Evolutionary conservation across 2,888 invertebrate genomes (phyloP).

Genomic region (Stenoptilia bipunctidactyla): DNA sequence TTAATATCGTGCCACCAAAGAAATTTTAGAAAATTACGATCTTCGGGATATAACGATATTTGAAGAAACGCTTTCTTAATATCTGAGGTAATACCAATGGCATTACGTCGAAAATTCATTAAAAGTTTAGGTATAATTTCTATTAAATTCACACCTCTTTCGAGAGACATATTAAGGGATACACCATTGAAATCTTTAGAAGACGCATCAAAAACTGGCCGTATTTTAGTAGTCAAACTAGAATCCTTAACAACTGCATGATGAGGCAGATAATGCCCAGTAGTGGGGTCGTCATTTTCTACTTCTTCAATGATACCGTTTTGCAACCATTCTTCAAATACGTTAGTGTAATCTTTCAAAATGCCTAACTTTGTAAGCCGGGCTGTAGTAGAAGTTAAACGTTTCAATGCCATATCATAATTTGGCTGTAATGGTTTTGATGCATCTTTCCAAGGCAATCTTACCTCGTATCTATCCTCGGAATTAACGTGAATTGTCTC

Average conservation of each 20-base stretch:
- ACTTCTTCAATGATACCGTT: background rate
- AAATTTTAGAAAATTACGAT: conserved; percentile 7
- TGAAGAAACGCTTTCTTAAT: conserved; percentile 9
- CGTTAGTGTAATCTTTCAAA: background rate
- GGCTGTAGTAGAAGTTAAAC: background rate
- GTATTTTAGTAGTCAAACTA: conserved; percentile 2
- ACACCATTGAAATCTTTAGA: conserved; percentile 1
- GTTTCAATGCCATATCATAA: background rate
- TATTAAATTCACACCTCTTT: conserved; percentile 1
- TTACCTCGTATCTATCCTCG: background rate
- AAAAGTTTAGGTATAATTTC: conserved; percentile 3
- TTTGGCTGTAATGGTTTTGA: background rate
- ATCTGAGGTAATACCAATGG: conserved; percentile 8
- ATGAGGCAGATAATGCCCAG: conserved; percentile 3
- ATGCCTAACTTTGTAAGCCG: background rate
- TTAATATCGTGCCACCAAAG: conserved; percentile 7
- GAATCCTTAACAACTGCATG: conserved; percentile 1
- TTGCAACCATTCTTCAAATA: background rate
- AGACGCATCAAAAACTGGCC: conserved; percentile 5
- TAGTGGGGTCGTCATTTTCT: background rate
- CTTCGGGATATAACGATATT: conserved; percentile 3
- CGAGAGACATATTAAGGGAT: conserved; percentile 1
- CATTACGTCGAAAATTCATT: conserved; percentile 7
- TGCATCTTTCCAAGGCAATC: background rate
- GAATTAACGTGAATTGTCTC: background rate